phyloP scores from a whole-genome alignment of 2,888 invertebrate genomes.

The Zaprionus bogoriensis region DNA sequence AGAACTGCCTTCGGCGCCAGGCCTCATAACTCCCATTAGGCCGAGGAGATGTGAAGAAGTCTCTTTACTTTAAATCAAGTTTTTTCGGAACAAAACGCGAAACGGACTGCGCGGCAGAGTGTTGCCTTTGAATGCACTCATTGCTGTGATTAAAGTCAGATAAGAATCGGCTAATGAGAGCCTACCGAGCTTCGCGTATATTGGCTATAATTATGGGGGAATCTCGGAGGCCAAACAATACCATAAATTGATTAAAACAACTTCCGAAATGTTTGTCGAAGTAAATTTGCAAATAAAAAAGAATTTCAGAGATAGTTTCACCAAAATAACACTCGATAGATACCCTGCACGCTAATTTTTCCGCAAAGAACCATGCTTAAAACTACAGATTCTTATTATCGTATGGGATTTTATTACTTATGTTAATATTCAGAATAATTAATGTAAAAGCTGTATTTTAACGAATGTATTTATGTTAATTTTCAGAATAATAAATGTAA shows the following conservation, averaged over 20 bases:
- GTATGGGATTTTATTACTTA: no score
- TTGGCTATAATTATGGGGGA: neutral
- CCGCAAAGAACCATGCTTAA: no score
- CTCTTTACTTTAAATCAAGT: no score
- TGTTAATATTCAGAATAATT: no score
- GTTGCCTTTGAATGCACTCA: neutral
- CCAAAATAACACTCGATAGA: no score
- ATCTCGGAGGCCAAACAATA: neutral
- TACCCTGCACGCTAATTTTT: no score
- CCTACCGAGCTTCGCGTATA: neutral
- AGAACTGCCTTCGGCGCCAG: neutral
- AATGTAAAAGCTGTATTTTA: no score
- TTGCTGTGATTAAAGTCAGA: neutral
- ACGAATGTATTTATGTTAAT: no score
- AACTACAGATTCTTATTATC: no score
- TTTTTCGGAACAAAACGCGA: neutral
- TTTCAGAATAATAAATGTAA: no score
- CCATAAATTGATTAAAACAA: neutral
- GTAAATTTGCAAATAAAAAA: neutral
- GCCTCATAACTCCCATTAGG: neutral
- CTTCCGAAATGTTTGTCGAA: neutral
- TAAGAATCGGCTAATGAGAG: neutral
- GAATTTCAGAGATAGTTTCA: no score
- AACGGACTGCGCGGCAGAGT: neutral
- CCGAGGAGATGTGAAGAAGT: no score